Conservation (phyloP, 2,113 vertebrate genomes). For the Tragelaphus strepsiceros region DNA sequence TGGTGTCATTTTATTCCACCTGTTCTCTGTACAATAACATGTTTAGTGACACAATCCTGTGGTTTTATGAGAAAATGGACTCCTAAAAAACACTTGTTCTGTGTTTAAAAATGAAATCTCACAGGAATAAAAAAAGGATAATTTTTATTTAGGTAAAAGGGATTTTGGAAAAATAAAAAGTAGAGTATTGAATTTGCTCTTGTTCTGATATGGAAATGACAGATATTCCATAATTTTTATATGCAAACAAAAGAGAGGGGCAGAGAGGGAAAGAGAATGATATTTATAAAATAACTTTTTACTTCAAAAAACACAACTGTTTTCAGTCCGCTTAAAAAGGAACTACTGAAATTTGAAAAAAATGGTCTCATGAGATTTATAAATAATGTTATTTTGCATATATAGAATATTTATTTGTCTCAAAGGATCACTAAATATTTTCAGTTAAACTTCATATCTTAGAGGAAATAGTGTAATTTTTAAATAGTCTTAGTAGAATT, state of each 20-base stretch:
- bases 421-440: neutral
- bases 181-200: neutral
- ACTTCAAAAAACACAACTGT: neutral
- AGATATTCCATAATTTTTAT: neutral
- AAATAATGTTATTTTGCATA: neutral
- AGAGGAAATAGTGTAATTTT: neutral
- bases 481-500: neutral
- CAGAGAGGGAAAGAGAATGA: neutral
- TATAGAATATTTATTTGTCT: neutral
- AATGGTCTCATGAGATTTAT: neutral
- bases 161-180: neutral
- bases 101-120: neutral
- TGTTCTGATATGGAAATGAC: neutral
- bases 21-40: neutral
- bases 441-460: neutral
- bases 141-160: neutral
- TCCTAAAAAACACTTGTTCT: neutral
- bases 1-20: neutral
- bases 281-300: neutral
- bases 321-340: neutral
- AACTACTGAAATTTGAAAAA: neutral
- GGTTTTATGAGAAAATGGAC: neutral
- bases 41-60: neutral
- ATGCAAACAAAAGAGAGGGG: neutral
- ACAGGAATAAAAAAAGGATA: neutral